Conservation (phyloP, 2,113 vertebrate genomes). For the Pteronura brasiliensis region DNA sequence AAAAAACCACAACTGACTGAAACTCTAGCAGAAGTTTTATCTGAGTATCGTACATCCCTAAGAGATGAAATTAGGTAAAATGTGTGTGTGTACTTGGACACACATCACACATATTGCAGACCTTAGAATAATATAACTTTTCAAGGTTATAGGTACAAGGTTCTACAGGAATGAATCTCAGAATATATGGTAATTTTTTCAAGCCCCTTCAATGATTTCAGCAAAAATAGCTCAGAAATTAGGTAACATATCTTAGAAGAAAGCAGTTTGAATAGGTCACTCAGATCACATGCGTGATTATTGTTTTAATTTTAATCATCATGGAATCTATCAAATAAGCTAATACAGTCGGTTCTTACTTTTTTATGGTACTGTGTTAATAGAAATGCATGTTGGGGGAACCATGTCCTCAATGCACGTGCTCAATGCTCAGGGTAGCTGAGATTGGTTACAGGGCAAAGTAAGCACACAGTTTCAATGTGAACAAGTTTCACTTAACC, state of each 20-base stretch:
- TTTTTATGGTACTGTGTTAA: not conserved
- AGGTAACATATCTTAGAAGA: not conserved
- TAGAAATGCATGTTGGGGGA: not conserved
- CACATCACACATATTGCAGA: not conserved
- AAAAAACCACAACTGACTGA: not conserved
- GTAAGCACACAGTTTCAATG: not conserved
- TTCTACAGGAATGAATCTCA: not conserved
- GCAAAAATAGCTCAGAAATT: not conserved
- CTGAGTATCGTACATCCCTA: not conserved
- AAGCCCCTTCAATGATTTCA: not conserved
- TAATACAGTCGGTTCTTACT: not conserved
- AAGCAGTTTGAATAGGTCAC: not conserved
- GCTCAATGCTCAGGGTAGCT: not conserved
- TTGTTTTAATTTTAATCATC: not conserved
- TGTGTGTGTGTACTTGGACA: not conserved
- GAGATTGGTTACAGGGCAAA: not conserved
- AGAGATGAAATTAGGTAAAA: not conserved
- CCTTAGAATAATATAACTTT: not conserved
- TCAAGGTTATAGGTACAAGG: not conserved
- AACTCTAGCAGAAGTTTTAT: not conserved
- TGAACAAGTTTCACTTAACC: not conserved
- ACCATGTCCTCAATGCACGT: not conserved
- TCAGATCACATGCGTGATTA: not conserved
- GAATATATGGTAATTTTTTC: not conserved
- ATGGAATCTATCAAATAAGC: not conserved